Base-by-base conservation (phyloP, 2,888 invertebrate genomes). In the Epicampocera succincta region DNA sequence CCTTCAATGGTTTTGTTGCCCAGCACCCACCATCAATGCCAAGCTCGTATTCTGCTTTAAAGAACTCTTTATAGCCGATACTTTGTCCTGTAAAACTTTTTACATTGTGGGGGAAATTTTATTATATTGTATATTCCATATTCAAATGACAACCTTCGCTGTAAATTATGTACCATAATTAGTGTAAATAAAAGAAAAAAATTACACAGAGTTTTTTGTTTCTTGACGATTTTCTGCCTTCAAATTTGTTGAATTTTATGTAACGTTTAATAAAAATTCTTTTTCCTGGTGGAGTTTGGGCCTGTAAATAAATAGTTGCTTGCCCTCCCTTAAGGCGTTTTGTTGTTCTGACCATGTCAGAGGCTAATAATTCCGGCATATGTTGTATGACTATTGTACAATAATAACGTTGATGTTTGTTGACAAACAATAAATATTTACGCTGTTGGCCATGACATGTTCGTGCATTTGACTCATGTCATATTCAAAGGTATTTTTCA, bases 291-390 rank as follows among this genome's bases (percentile, higher is more conserved):
- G 13, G 15, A 17, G 21, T 56, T 56, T 13, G 13, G 11, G 1
- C n/a, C 38, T 0, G 25, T 25, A 13, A 52, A 68, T 25, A 61
- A 68, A 61, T 69, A 52, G 2, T 25, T 38, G 42, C 33, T 19
- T 12, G 2, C 44, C 52, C 40, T 17, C 38, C 42, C 40, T 56
- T 52, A 15, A 58, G 2, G 9, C n/a, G n/a, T 19, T 44, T 79
- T 19, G 11, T 40, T 21, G 29, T 21, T 6, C 11, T 29, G 66
- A 15, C 15, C 71, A 56, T 56, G 54, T 56, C 63, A 73, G 73
- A 54, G 73, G 29, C 73, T 60, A 77, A 66, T 74, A 69, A 74
- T 74, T 46, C 13, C 52, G 74, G 60, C 82, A 82, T 82, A 78
- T 82, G 82, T 74, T 74, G 69, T 61, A 9, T 15, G 12, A 42